These are phyloP conservation scores for Coregonus sp. DNA, from an alignment of 2,797 vertebrate species.

Conservation along the genomic window DNA sequence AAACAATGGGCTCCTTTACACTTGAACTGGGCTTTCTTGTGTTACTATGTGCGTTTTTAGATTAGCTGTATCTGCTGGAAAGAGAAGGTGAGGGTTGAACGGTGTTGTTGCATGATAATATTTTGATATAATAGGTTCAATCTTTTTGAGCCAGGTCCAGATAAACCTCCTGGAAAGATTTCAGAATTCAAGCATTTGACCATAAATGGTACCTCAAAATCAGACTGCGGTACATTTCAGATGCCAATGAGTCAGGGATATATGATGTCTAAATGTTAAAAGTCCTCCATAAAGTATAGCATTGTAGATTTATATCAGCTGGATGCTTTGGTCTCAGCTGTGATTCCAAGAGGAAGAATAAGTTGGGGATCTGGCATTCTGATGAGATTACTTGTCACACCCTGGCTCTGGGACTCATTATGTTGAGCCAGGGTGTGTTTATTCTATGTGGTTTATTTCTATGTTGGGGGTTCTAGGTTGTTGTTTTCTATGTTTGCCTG, in stretches of 20 bases:
- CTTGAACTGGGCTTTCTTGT: neutral
- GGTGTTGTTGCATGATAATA: constrained; percentile 39
- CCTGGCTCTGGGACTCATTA: too few relatives aligned
- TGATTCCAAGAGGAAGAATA: neutral
- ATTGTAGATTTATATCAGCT: constrained; percentile 35
- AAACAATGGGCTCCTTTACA: too few relatives aligned
- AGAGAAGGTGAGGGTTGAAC: constrained; percentile 19
- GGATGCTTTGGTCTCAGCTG: constrained; percentile 14
- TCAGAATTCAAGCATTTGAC: constrained; percentile 45
- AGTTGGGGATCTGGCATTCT: constrained; percentile 19
- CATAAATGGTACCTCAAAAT: constrained; percentile 58
- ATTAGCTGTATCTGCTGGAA: constrained; percentile 26
- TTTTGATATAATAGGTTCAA: constrained; percentile 40
- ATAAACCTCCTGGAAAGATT: constrained; percentile 28
- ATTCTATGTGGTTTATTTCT: too few relatives aligned
- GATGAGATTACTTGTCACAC: constrained; percentile 2
- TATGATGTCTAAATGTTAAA: constrained; percentile 23
- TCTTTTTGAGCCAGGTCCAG: constrained; percentile 48
- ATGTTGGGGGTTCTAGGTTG: too few relatives aligned
- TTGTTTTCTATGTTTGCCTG: too few relatives aligned
- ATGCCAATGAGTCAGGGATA: constrained; percentile 27
- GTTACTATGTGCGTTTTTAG: constrained; percentile 14
- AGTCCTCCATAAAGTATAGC: constrained; percentile 24
- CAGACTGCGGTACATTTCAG: constrained; percentile 52
- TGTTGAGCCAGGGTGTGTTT: too few relatives aligned